Conservation (phyloP, 1,140 invertebrate genomes). For the Sycobia sp. region DNA sequence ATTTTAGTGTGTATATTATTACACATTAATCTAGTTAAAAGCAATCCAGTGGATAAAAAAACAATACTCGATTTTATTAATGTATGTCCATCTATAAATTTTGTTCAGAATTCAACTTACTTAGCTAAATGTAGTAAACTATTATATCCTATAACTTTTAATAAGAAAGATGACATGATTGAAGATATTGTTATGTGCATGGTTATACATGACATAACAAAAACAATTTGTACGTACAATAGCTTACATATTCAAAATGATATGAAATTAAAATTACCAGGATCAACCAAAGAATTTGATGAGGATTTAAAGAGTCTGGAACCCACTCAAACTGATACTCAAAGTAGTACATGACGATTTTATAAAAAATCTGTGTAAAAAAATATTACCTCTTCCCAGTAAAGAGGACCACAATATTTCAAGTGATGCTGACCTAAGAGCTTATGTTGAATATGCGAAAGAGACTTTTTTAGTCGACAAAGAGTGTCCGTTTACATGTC, state of each 20-base stretch:
- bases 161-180: neutral
- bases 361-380: constrained; percentile 7
- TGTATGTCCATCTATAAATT: constrained; percentile 5
- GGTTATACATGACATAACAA: constrained; percentile 1
- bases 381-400: neutral
- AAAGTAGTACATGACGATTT: neutral
- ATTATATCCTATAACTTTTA: neutral
- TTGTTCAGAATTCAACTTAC: constrained; percentile 10
- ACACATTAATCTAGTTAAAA: neutral
- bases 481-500: constrained; percentile 10
- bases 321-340: neutral
- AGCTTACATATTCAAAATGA: neutral
- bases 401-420: neutral
- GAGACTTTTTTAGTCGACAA: neutral
- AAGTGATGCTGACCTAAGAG: neutral
- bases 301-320: constrained; percentile 3
- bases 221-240: constrained; percentile 19
- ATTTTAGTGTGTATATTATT: too few species aligned
- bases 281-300: constrained; percentile 1
- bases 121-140: neutral
- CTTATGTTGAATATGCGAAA: constrained; percentile 8
- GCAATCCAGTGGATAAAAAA: neutral
- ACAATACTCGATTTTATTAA: neutral
- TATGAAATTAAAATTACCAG: constrained; percentile 2
- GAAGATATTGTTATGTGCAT: constrained; percentile 9